These are phyloP conservation scores for Mastigias papua DNA, from an alignment of 30 jellyfish, hydroid and myxozoan species.

Conservation along the genomic window DNA sequence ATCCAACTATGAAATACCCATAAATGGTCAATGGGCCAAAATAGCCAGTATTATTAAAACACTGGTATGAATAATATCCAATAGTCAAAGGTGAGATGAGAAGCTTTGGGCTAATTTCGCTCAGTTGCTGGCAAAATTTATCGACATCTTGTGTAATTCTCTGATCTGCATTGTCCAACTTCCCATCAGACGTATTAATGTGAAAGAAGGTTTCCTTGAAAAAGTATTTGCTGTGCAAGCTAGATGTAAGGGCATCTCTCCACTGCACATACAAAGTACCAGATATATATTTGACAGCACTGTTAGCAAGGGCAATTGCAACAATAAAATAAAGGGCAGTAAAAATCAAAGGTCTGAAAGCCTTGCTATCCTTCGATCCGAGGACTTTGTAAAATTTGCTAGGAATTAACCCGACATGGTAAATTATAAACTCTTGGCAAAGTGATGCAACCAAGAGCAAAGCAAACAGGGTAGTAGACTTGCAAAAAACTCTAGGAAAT, in stretches of 20 bases:
- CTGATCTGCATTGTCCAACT: constrained; percentile 91
- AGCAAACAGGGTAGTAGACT: constrained; percentile 65
- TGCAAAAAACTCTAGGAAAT: constrained; percentile 51
- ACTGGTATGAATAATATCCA: constrained; percentile 76
- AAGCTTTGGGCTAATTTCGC: constrained; percentile 79
- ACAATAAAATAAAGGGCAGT: constrained; percentile 62
- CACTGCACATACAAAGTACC: constrained; percentile 81
- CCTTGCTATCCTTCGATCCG: constrained; percentile 71
- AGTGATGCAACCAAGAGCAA: constrained; percentile 73
- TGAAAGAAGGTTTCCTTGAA: constrained; percentile 58
- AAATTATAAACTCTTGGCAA: constrained; percentile 83
- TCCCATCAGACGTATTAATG: constrained; percentile 47
- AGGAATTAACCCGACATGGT: constrained; percentile 91
- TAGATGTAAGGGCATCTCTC: constrained; percentile 74
- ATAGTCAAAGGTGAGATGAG: constrained; percentile 90
- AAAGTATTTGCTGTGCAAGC: constrained; percentile 76
- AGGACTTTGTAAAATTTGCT: constrained; percentile 86
- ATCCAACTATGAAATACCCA: constrained; percentile 83
- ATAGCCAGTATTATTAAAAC: constrained; percentile 82
- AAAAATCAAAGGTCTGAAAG: constrained; percentile 70
- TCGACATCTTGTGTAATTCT: constrained; percentile 95
- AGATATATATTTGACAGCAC: constrained; percentile 79
- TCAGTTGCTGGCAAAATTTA: constrained; percentile 73
- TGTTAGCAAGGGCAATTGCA: constrained; percentile 78
- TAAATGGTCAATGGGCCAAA: constrained; percentile 86